A percentile compares a stretch with the other conserved stretches of the same genome.
Evolutionary conservation across 2,888 invertebrate genomes (phyloP).

Genomic region (Drosophila macrospina): DNA sequence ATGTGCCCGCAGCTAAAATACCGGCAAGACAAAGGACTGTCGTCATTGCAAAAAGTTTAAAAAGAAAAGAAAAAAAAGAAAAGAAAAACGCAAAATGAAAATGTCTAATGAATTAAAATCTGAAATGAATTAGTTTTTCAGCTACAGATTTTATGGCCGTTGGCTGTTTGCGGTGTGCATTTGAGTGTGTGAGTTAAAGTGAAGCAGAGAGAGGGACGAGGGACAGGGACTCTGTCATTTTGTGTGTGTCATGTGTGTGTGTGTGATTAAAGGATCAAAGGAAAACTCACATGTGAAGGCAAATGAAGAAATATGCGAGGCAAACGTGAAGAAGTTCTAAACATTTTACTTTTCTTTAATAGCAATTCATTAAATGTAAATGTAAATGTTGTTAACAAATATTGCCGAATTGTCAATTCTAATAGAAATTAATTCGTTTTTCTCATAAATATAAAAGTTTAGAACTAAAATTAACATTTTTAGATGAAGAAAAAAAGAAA

Average conservation of each 20-base stretch:
- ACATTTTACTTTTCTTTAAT: not conserved
- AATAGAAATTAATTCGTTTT: too few species aligned
- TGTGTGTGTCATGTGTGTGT: conserved; percentile 8
- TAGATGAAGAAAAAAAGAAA: too few species aligned
- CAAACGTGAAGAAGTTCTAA: not conserved
- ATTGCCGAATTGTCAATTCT: too few species aligned
- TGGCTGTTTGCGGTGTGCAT: conserved; percentile 33
- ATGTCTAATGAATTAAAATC: conserved; percentile 63
- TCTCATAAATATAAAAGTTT: too few species aligned
- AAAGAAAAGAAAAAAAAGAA: not conserved
- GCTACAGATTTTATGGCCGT: conserved; percentile 45
- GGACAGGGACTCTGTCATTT: conserved; percentile 1
- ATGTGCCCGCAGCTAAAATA: conserved; percentile 49
- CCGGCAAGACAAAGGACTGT: conserved; percentile 42
- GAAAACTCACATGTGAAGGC: conserved; percentile 16
- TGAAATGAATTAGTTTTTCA: conserved; percentile 61
- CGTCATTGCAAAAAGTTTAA: conserved; percentile 5
- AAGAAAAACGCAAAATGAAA: conserved; percentile 1
- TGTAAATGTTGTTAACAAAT: too few species aligned
- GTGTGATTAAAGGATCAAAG: conserved; percentile 33
- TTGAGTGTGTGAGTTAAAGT: conserved; percentile 3
- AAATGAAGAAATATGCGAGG: not conserved
- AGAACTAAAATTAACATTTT: too few species aligned
- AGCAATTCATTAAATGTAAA: too few species aligned
- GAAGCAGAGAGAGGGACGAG: not conserved